Evolutionary conservation across 2,113 vertebrate species (phyloP), one percentile per base, ranked within the genome.

Genomic region (Xenopus laevis): DNA sequence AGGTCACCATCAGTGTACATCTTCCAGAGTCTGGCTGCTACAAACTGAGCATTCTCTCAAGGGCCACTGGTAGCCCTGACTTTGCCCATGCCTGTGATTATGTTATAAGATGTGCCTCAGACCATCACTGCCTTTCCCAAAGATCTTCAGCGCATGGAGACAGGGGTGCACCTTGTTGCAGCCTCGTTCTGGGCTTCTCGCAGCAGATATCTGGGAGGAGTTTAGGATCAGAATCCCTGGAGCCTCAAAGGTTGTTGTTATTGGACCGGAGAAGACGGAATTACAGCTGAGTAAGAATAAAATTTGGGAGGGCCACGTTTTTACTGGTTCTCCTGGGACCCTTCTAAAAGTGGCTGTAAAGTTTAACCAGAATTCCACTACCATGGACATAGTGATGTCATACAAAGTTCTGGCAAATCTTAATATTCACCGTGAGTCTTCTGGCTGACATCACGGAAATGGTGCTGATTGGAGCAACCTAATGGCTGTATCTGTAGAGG

Each of bases 91-190:
- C 90, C 78, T 94, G 92, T n/a, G 91, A 89, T 82, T 93, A 27
- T 27, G 23, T 27, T 4, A 67, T 89, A 72, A 82, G 78, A 62
- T 92, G 90, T 84, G 83, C 74, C 79, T 87, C 81, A 0, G 45
- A 53, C 13, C 82, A 65, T 68, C 62, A 72, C 82, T 80, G 12
- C 89, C 92, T 0, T 94, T 94, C 85, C 93, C 92, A 7, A 72
- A 66, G 52, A 84, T 88, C 50, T 90, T 82, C 78, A 83, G 87
- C 0, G 84, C 79, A 0, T 90, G 93, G 93, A 83, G 81, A 64
- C 91, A 81, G 75, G 91, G 91, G 16, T 93, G 87, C 0, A 86
- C 91, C 30, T 71, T 94, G 59, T 88, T 94, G 0, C 90, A 94
- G 80, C 93, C 93, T 0, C 87, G 89, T 7, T 69, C 46, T 0